A percentile compares a stretch with the other conserved stretches of the same genome.
Conservation (phyloP, 2,797 vertebrate genomes). For the Ptychadena robeensis region DNA sequence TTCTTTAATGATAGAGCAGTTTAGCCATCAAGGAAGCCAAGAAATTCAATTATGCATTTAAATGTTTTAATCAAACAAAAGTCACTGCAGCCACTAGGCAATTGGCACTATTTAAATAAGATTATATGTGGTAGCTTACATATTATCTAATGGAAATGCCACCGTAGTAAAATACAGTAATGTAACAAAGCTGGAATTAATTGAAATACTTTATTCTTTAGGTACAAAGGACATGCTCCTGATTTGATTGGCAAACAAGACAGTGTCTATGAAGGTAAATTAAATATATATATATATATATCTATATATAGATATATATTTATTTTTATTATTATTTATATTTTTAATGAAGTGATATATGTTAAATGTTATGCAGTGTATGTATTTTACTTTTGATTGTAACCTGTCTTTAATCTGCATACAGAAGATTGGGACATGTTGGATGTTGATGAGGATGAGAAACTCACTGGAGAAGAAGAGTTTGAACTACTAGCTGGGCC, state of each 20-base stretch:
- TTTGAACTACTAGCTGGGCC: conserved; percentile 93
- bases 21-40: neutral
- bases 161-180: neutral
- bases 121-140: no score
- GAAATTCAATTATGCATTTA: no score
- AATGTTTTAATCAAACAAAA: no score
- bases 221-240: conserved; percentile 95
- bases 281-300: neutral
- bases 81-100: no score
- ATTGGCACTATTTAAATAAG: no score
- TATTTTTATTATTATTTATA: no score
- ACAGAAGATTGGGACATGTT: conserved; percentile 99
- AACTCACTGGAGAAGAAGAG: conserved; percentile 94
- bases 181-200: neutral
- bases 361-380: neutral
- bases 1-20: no score
- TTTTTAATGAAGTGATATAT: no score
- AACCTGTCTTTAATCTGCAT: conserved; percentile 7
- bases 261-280: conserved; percentile 95
- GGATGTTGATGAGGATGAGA: conserved; percentile 95
- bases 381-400: conserved; percentile 21
- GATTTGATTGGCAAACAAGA: conserved; percentile 98
- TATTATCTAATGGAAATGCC: no score
- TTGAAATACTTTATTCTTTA: conserved; percentile 67
- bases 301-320: no score